Evolutionary conservation across 1,140 invertebrate genomes (phyloP).

Genomic region (Panulirus ornatus): DNA sequence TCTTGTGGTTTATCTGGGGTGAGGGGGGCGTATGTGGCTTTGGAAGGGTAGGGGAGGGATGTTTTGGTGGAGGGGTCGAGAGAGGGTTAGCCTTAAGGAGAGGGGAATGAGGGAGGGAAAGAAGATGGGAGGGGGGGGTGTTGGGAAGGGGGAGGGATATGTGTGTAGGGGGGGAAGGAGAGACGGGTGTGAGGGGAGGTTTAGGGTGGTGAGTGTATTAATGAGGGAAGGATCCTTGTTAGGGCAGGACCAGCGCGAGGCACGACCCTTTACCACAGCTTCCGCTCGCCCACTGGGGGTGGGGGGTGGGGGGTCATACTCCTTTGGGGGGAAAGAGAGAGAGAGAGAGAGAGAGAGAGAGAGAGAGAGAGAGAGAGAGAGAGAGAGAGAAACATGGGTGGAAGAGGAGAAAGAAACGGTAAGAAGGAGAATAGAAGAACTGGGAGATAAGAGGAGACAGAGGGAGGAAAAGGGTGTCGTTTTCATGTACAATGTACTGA

Average conservation of each 20-base stretch:
- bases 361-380: not conserved
- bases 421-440: not conserved
- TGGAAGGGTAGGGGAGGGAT: not conserved
- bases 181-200: not conserved
- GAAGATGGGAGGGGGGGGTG: too few relatives aligned
- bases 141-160: not conserved
- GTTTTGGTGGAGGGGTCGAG: not conserved
- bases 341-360: not conserved
- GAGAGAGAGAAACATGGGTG: not conserved
- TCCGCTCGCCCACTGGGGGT: conserved; percentile 1
- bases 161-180: not conserved
- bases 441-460: not conserved
- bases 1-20: too few relatives aligned
- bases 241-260: conserved; percentile 3
- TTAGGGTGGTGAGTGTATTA: conserved; percentile 19
- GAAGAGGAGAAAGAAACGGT: not conserved
- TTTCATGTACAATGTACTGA: too few relatives aligned
- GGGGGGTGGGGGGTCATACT: too few relatives aligned
- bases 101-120: not conserved
- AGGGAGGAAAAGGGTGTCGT: too few relatives aligned
- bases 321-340: not conserved
- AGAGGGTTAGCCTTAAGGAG: not conserved
- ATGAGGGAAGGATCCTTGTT: conserved; percentile 62
- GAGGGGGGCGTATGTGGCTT: too few relatives aligned
- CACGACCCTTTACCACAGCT: conserved; percentile 57